Base-by-base conservation (phyloP, 2,888 invertebrate species). In the Silvanus unidentatus region DNA sequence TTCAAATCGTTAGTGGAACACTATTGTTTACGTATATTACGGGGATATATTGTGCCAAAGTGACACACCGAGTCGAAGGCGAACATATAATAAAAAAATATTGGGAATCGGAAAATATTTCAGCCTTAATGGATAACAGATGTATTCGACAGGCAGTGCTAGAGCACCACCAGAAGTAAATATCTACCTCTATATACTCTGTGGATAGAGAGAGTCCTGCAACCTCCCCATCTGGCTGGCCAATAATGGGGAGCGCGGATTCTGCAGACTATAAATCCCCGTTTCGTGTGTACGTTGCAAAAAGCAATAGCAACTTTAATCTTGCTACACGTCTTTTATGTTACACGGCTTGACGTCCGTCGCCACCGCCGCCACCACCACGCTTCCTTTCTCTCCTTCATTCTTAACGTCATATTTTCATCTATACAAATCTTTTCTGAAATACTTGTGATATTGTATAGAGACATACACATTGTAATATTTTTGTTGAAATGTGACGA, bases 71-170 rank as follows among this genome's bases (percentile, higher is more conserved):
- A n/a, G n/a, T n/a, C n/a, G n/a, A n/a, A n/a, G n/a, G 22, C 8
- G 22, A 22, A 22, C 22, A 22, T 22, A 22, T 5, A 22, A 22
- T 3, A 22, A 22, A 22, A 22, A 22, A 22, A 22, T 22, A 22
- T 22, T 22, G 22, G 22, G 4, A 22, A 22, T 8, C 22, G 49
- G 50, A 47, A 55, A 58, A 57, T 58, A 59, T 56, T 57, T 59
- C 52, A 54, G 39, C 45, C 44, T 50, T 60, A 60, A 58, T 60
- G 58, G 57, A 56, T 54, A 57, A 49, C 60, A 62, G 55, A 60
- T 61, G 59, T 57, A 59, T 59, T 58, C 56, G 59, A 59, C 59
- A 54, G 48, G 41, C 42, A 53, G 53, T 54, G 56, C 57, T 5
- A 22, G 4, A 22, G 22, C 22, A 22, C 4, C 22, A 22, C 4